Evolutionary conservation across 2,113 vertebrate genomes (phyloP), one percentile per base, ranked within the genome.

Genomic region (Nyctibius bracteatus): DNA sequence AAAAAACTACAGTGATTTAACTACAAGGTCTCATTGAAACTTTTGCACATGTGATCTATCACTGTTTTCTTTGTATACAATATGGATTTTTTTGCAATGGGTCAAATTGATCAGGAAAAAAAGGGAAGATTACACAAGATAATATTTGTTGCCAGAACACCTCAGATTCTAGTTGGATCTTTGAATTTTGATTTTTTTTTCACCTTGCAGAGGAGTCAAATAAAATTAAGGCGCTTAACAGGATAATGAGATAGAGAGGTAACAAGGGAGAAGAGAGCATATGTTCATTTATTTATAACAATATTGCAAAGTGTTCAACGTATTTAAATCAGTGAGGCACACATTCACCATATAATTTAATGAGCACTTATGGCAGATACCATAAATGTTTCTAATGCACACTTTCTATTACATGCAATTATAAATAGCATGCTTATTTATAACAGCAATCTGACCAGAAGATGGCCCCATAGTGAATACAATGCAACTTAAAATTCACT

Each of bases 271-370:
- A 96, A 94, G 70, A 74, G 79, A 96, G 66, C 94, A 89, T 95
- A 97, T 95, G 91, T 96, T 94, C 81, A 93, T 96, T 97, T 97
- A 97, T 98, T 98, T 97, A 94, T 96, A 97, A 97, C 54, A 97
- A 91, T 95, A 90, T 66, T 95, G 73, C 18, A 18, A 91, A 96
- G n/a, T 46, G 87, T 94, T 96, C 81, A 90, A 81, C 61, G 31
- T 91, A 91, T 94, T 97, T 95, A 97, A 97, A 95, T 93, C 94
- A 94, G 91, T 81, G 70, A 96, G 75, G 86, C 85, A 91, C 71
- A 39, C 90, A 97, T 93, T 96, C 88, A 94, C 87, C 22, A 66
- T 95, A 88, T 95, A 98, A 97, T 97, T 97, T 97, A 97, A 97
- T 98, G 97, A 98, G 21, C 55, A 77, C 49, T 96, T 96, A 88